These are phyloP conservation scores for Mycteria americana DNA, from an alignment of 2,797 vertebrate genomes.

Conservation along the genomic window DNA sequence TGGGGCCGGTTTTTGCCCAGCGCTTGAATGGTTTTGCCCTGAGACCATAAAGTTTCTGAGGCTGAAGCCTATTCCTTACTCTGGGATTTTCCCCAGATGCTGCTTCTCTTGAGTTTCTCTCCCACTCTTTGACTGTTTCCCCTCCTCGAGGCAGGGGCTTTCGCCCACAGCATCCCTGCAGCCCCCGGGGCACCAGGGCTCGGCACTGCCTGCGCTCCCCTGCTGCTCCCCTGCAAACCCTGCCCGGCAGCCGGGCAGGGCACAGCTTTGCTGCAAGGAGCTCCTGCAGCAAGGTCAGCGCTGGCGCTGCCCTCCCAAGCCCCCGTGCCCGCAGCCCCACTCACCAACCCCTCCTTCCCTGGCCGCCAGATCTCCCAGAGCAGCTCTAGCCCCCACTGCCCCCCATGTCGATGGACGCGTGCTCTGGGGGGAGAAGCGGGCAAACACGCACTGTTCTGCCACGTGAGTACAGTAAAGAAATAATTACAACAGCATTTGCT, in stretches of 20 bases:
- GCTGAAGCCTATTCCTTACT: neutral
- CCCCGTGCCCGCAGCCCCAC: neutral
- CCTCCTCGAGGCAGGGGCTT: neutral
- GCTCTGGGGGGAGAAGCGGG: neutral
- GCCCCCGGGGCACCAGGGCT: neutral
- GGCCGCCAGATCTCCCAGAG: neutral
- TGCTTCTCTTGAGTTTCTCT: neutral
- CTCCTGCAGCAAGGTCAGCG: neutral
- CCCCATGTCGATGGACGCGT: rapidly evolving
- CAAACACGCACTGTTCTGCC: rapidly evolving
- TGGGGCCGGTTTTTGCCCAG: neutral
- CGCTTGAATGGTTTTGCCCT: neutral
- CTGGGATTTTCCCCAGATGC: neutral
- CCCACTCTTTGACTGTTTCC: neutral
- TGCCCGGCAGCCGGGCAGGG: rapidly evolving
- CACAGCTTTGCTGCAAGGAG: neutral
- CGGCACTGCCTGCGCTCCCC: neutral
- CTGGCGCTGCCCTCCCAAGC: neutral
- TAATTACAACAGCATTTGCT: neutral
- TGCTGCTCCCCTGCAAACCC: neutral
- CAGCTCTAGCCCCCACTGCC: neutral
- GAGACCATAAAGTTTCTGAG: neutral
- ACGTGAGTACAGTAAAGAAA: neutral
- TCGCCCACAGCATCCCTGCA: neutral
- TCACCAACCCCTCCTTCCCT: neutral